phyloP scores from a whole-genome alignment of 2,888 invertebrate genomes.

The Tachina lurida region DNA sequence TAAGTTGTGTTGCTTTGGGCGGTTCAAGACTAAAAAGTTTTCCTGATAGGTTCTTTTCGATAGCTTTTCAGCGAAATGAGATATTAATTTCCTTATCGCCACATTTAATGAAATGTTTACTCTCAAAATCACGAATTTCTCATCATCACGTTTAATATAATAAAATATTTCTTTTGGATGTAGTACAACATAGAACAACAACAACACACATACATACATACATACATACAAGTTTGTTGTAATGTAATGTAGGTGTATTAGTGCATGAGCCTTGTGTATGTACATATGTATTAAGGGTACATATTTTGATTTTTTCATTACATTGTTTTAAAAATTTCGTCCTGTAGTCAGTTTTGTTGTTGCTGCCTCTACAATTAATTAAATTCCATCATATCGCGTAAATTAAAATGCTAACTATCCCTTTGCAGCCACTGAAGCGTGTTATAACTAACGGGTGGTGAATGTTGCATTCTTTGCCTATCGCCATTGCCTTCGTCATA shows the following conservation, averaged over 20 bases:
- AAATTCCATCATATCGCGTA: conserved; percentile 67
- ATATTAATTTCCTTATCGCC: neutral
- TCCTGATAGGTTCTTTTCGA: neutral
- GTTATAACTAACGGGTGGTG: conserved; percentile 51
- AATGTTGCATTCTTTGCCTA: conserved; percentile 22
- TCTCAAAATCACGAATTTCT: conserved; percentile 48
- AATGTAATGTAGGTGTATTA: too few relatives aligned
- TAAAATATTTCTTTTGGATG: conserved; percentile 30
- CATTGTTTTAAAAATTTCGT: conserved; percentile 39
- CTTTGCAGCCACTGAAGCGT: conserved; percentile 60
- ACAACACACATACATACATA: neutral
- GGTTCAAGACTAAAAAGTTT: neutral
- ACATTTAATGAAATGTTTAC: conserved; percentile 53
- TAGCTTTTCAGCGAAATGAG: neutral
- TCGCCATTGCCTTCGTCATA: conserved; percentile 18
- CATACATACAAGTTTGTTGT: neutral
- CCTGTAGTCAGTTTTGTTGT: conserved; percentile 37
- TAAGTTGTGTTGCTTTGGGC: neutral
- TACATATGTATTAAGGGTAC: neutral
- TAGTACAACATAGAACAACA: neutral
- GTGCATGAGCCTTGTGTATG: neutral
- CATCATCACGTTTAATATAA: conserved; percentile 54
- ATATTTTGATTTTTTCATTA: conserved; percentile 16
- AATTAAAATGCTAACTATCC: conserved; percentile 69
- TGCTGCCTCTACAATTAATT: conserved; percentile 60